Base-by-base conservation (phyloP, 2,888 invertebrate species). In the Thereva nobilitata region DNA sequence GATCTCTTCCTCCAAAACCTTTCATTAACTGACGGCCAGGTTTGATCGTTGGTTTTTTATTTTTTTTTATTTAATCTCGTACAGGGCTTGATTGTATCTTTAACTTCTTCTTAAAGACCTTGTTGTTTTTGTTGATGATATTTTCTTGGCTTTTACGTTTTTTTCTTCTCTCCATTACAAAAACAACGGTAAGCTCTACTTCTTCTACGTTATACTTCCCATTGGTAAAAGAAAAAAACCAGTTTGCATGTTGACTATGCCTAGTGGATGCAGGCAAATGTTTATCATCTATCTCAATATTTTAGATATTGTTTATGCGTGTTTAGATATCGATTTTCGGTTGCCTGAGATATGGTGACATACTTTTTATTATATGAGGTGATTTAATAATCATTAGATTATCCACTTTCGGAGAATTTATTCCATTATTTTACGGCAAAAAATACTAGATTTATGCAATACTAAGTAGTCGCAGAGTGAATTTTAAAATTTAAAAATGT, bases 161-260 rank as follows among this genome's bases (percentile, higher is more conserved):
- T 44, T n/a, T 64, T 44, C n/a, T 38, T 44, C 47, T 37, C 44
- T 38, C 41, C 35, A 49, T 52, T 52, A 40, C 42, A 38, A 55
- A 42, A 37, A 65, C 53, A 65, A 66, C 66, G 66, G 66, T 66
- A 57, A 66, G 66, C 52, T 66, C 66, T 57, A 66, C 57, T 66
- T 59, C 44, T 66, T 57, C 37, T 37, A 4, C 38, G 38, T 10
- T 52, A 12, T 66, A 45, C 57, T 57, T 66, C 59, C 42, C 49
- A 45, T 45, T 50, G 50, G 23, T 23, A 23, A 23, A 23, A 23
- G 23, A 23, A 23, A 65, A 37, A 64, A 66, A 66, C 66, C 66
- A 38, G 66, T 66, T 66, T 66, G 40, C 53, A 53, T 41, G 54
- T 40, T 35, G 41, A 40, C 54, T 12, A 38, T 49, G 42, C 9